Evolutionary conservation across 2,888 invertebrate genomes (phyloP).

Genomic region (Schizaphis graminum): DNA sequence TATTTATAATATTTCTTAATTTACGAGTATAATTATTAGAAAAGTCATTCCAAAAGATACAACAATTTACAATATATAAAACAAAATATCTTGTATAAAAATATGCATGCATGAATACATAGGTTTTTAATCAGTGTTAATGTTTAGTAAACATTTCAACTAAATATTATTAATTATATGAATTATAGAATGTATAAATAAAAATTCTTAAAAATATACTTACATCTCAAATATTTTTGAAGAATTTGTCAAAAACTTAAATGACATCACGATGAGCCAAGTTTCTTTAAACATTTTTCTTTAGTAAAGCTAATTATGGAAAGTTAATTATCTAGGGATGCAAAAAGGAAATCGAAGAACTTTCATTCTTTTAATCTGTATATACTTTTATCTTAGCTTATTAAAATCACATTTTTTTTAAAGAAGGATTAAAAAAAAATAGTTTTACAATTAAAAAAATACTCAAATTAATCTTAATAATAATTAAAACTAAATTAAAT

Average conservation of each 20-base stretch:
- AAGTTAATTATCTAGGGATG: constrained; percentile 53
- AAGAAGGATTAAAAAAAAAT: constrained; percentile 36
- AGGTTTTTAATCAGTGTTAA: neutral
- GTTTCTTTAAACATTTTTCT: constrained; percentile 32
- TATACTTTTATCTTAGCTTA: constrained; percentile 9
- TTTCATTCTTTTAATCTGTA: constrained; percentile 48
- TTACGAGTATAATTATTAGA: neutral
- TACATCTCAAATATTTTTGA: neutral
- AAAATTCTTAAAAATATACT: too few relatives aligned
- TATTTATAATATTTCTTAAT: too few relatives aligned
- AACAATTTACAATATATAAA: neutral
- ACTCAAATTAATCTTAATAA: constrained; percentile 27
- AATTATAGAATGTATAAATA: neutral
- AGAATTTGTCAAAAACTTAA: neutral
- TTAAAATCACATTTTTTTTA: constrained; percentile 18
- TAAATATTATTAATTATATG: neutral
- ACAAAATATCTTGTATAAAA: neutral
- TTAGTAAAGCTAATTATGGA: constrained; percentile 51
- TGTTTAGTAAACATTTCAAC: neutral
- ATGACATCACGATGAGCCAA: neutral
- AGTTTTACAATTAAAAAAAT: constrained; percentile 58
- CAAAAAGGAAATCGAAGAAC: constrained; percentile 58
- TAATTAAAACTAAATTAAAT: constrained; percentile 21
- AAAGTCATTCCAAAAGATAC: neutral
- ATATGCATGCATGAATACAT: neutral